Conservation (phyloP, 1,140 invertebrate species). For the Hylaeus anthracinus region DNA sequence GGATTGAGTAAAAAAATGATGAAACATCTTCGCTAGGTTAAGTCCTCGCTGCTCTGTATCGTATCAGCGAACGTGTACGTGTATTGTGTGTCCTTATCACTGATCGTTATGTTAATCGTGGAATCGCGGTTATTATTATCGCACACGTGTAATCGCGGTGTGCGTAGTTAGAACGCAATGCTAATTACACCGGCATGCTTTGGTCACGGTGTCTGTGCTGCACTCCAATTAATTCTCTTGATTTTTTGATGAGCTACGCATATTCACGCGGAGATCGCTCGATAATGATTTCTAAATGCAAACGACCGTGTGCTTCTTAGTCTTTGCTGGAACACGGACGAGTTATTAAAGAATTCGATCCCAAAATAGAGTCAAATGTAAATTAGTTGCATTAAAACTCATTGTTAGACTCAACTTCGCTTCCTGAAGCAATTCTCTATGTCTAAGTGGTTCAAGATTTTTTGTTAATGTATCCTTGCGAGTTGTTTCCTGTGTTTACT, state of each 20-base stretch:
- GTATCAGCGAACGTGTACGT: neutral
- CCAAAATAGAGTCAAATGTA: neutral
- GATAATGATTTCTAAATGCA: neutral
- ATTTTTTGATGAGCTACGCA: neutral
- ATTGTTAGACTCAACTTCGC: neutral
- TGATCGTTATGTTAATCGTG: neutral
- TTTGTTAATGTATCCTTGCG: neutral
- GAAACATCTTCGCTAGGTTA: too few species aligned
- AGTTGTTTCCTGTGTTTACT: neutral
- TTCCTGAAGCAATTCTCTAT: neutral
- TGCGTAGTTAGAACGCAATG: neutral
- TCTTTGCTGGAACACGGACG: neutral
- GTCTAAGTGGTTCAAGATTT: too few species aligned
- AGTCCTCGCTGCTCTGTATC: too few species aligned
- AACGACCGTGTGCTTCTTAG: neutral
- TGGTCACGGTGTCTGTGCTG: conserved; percentile 5
- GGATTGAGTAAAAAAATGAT: neutral
- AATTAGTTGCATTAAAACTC: neutral
- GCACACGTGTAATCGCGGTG: neutral
- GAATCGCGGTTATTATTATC: neutral
- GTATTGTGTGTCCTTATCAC: neutral
- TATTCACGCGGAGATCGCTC: neutral
- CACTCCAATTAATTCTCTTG: neutral
- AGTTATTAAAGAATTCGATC: neutral
- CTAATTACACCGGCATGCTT: neutral